These are phyloP conservation scores for Rhagophthalmus giganteus DNA, from an alignment of 2,888 invertebrate genomes.

Conservation along the genomic window DNA sequence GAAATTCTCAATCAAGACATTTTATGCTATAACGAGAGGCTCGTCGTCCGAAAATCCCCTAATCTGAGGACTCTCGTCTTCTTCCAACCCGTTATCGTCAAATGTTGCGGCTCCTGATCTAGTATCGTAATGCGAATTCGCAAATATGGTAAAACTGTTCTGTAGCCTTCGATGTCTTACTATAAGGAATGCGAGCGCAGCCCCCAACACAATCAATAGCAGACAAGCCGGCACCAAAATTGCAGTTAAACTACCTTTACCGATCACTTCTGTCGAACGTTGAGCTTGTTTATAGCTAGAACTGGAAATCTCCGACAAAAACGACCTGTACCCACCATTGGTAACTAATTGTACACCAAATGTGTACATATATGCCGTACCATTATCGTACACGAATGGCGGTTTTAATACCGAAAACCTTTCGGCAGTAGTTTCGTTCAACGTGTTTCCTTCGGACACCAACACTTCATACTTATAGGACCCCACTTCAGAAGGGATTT, in stretches of 20 bases:
- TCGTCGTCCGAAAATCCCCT: conserved; percentile 93
- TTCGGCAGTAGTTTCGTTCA: conserved; percentile 58
- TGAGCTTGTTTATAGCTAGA: conserved; percentile 32
- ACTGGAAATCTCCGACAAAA: conserved; percentile 63
- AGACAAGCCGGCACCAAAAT: conserved; percentile 59
- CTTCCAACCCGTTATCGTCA: conserved; percentile 71
- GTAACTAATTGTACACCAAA: conserved; percentile 68
- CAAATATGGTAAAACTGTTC: conserved; percentile 78
- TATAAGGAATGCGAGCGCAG: conserved; percentile 62
- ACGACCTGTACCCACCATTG: conserved; percentile 64
- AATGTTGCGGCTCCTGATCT: conserved; percentile 86
- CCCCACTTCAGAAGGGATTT: conserved; percentile 45
- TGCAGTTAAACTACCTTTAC: conserved; percentile 39
- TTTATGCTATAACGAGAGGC: conserved; percentile 86
- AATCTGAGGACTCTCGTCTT: conserved; percentile 85
- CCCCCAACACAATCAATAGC: conserved; percentile 60
- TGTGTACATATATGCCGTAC: conserved; percentile 60
- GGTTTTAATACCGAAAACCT: conserved; percentile 58
- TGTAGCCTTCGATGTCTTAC: conserved; percentile 74
- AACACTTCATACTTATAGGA: conserved; percentile 66
- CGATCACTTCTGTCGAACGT: conserved; percentile 19
- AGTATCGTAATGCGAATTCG: conserved; percentile 83
- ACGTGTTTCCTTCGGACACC: conserved; percentile 60
- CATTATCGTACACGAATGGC: conserved; percentile 60
- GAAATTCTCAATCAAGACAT: too few species aligned